phyloP scores from a whole-genome alignment of 2,888 invertebrate species.

The Ptychoptera albimana region DNA sequence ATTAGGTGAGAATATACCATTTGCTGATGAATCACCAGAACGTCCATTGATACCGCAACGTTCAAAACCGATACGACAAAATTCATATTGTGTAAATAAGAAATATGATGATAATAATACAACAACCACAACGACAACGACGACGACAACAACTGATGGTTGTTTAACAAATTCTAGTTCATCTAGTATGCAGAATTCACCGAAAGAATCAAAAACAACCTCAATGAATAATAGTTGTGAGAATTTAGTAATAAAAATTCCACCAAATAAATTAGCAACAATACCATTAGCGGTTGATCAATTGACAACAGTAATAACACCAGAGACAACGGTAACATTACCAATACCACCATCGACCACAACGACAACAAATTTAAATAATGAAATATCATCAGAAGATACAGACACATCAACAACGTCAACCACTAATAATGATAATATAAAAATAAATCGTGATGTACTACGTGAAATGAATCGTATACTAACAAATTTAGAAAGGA shows the following conservation, averaged over 20 bases:
- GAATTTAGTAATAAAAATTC: background rate
- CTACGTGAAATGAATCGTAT: constrained; percentile 10
- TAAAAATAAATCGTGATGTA: constrained; percentile 4
- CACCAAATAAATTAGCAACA: background rate
- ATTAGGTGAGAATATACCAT: constrained; percentile 46
- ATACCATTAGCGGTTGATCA: background rate
- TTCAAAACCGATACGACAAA: constrained; percentile 8
- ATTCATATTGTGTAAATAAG: background rate
- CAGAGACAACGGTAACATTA: no score
- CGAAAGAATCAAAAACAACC: background rate
- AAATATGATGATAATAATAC: constrained; percentile 6
- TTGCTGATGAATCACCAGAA: constrained; percentile 52
- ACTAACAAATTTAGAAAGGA: constrained; percentile 9
- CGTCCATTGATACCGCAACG: constrained; percentile 12
- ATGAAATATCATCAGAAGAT: no score
- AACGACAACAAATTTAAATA: background rate
- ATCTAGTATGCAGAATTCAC: constrained; percentile 6
- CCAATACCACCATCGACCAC: background rate
- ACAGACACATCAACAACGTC: no score
- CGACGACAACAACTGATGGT: constrained; percentile 7
- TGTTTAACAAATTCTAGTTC: constrained; percentile 7
- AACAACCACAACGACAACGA: constrained; percentile 15
- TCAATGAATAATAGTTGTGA: no score
- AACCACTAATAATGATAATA: background rate
- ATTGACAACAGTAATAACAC: background rate